phyloP scores from a whole-genome alignment of 1,140 invertebrate genomes.

The Nebria ingens region DNA sequence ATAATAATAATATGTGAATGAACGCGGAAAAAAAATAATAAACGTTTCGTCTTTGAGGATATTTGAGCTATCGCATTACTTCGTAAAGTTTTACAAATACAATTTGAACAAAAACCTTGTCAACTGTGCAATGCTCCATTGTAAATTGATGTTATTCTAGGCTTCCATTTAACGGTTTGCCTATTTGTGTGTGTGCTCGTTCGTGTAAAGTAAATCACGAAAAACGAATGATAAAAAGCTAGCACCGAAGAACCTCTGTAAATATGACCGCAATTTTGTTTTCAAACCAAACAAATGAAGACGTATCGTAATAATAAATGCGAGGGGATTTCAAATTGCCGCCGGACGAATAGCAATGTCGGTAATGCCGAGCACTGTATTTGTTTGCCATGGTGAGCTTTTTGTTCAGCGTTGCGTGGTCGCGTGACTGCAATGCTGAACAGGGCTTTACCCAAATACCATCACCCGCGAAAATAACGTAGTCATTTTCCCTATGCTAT shows the following conservation, averaged over 20 bases:
- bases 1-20: no score
- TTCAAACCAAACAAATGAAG: conserved; percentile 7
- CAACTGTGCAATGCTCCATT: no score
- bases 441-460: neutral
- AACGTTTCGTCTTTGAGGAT: no score
- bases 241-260: conserved; percentile 2
- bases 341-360: neutral
- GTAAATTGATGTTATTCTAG: no score
- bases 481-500: no score
- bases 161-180: no score
- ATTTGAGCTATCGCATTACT: no score
- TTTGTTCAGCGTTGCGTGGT: neutral
- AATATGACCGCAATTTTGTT: conserved; percentile 1
- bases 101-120: no score
- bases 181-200: neutral
- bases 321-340: conserved; percentile 1
- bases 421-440: neutral
- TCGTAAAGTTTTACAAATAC: no score
- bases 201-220: neutral
- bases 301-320: conserved; percentile 7
- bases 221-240: conserved; percentile 12
- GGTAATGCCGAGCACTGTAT: neutral
- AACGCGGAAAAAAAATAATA: no score
- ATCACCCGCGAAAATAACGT: no score
- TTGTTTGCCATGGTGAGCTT: neutral